phyloP scores from a whole-genome alignment of 2,113 vertebrate species.

The Phalacrocorax pelagicus region DNA sequence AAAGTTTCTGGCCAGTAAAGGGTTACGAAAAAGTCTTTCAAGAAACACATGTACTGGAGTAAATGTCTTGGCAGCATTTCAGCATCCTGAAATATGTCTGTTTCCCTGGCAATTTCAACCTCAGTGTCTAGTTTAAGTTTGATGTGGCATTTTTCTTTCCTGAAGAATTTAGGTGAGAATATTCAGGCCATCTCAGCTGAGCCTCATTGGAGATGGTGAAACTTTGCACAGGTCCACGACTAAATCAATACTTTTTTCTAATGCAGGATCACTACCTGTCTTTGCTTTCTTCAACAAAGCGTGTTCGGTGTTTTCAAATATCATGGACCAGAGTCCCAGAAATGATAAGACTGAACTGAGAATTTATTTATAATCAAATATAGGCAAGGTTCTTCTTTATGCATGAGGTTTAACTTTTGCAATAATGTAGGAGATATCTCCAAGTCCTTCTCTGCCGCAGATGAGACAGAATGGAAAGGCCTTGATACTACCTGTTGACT shows the following conservation, averaged over 20 bases:
- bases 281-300: neutral
- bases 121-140: neutral
- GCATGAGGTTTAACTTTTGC: neutral
- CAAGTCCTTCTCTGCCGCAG: neutral
- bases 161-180: neutral
- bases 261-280: too few relatives aligned
- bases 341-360: neutral
- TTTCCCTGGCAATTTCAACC: conserved; percentile 16
- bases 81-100: neutral
- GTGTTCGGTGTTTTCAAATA: neutral
- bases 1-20: neutral
- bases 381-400: neutral
- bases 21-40: neutral
- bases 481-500: neutral
- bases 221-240: neutral
- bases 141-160: neutral
- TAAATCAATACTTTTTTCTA: neutral
- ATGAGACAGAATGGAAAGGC: neutral
- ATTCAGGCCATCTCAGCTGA: neutral
- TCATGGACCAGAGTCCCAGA: neutral
- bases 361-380: neutral
- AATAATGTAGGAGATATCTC: neutral
- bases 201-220: neutral
- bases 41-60: neutral
- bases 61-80: conserved; percentile 20